Evolutionary conservation across 2,113 vertebrate genomes (phyloP).

Genomic region (Mugil cephalus): DNA sequence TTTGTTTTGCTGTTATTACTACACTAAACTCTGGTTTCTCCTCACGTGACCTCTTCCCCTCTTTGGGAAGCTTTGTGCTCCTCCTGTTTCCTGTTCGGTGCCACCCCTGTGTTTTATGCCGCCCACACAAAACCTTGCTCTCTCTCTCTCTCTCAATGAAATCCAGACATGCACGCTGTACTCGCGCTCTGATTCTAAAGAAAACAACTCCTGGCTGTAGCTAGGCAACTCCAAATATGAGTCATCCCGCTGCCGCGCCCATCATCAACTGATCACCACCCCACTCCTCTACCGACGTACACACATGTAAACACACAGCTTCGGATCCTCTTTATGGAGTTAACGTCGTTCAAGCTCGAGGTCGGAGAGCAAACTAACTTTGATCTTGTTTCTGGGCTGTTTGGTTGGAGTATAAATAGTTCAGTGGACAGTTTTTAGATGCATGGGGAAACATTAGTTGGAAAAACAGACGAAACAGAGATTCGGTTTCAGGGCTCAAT

Average conservation of each 20-base stretch:
- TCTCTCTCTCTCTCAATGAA: conserved; percentile 69
- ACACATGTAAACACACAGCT: conserved; percentile 8
- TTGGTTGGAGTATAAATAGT: too few species aligned
- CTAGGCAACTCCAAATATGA: conserved; percentile 85
- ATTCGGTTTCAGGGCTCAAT: too few species aligned
- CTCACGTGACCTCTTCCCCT: conserved; percentile 54
- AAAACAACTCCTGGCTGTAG: conserved; percentile 82
- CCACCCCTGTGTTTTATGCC: conserved; percentile 48
- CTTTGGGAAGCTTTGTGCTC: conserved; percentile 53
- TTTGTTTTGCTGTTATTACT: conserved; percentile 40
- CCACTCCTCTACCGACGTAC: neutral
- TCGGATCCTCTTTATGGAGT: conserved; percentile 23
- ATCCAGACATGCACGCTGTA: conserved; percentile 76
- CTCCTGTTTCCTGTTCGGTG: conserved; percentile 65
- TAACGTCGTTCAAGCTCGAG: conserved; percentile 9
- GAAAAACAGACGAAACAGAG: too few species aligned
- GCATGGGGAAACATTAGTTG: too few species aligned
- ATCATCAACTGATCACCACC: conserved; percentile 65
- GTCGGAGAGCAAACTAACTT: too few species aligned
- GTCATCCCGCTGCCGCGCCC: conserved; percentile 80
- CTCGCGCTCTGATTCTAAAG: conserved; percentile 64
- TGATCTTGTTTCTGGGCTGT: too few species aligned
- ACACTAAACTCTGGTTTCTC: conserved; percentile 59
- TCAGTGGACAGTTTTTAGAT: too few species aligned
- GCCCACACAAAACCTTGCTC: conserved; percentile 61